Conservation (phyloP, 2,113 vertebrate genomes). For the Herpailurus yagouaroundi region DNA sequence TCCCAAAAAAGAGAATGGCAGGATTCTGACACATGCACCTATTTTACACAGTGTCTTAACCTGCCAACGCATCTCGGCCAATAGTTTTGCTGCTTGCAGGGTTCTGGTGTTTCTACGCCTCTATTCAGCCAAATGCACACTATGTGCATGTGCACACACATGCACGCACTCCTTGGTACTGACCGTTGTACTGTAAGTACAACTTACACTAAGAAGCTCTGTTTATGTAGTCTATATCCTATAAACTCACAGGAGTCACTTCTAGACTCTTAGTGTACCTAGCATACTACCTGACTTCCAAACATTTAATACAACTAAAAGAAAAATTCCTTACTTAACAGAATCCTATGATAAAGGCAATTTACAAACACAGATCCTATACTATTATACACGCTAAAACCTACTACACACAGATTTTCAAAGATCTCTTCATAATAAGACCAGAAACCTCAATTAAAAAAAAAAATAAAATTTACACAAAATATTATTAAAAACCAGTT, state of each 20-base stretch:
- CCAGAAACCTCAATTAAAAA: background rate
- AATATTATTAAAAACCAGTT: background rate
- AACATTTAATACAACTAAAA: background rate
- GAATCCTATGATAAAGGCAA: background rate
- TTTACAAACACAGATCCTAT: background rate
- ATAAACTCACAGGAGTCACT: background rate
- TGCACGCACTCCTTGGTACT: background rate
- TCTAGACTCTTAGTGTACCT: background rate
- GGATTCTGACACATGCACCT: background rate
- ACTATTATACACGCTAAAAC: background rate
- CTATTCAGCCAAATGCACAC: background rate
- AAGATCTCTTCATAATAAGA: background rate
- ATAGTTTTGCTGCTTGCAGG: background rate
- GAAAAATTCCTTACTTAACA: background rate
- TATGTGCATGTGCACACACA: rapidly evolving
- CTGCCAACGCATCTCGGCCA: background rate
- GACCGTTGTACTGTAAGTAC: background rate
- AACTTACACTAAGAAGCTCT: background rate
- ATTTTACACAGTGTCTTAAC: background rate
- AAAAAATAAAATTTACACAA: background rate
- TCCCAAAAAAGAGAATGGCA: background rate
- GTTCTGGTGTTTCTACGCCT: background rate
- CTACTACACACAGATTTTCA: background rate
- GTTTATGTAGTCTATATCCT: background rate
- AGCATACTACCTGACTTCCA: background rate